Evolutionary conservation across 2,888 invertebrate genomes (phyloP), one percentile per base, ranked within the genome.

Genomic region (Eupithecia tripunctaria): DNA sequence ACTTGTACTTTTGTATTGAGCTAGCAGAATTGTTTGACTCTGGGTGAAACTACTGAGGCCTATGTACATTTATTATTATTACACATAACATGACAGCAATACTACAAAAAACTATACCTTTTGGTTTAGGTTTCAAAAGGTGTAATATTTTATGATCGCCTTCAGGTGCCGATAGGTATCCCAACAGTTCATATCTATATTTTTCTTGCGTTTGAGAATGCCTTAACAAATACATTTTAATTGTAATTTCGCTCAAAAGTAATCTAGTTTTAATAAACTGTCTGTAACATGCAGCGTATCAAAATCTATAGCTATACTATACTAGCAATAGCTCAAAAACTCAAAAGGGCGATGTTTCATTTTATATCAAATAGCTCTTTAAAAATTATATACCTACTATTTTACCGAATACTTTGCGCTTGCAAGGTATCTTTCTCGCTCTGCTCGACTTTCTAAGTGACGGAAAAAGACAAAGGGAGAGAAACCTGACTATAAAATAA

Each of bases 201-300:
- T 1, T 12, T 32, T 62, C 15, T 62, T n/a, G n/a, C 73, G 80
- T 79, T 82, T 78, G 81, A 79, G 76, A 81, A 82, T 81, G 78
- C 62, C 67, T 5, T 59, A 29, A 29, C 15, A 29, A 36, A 60
- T 74, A 77, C 70, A 73, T 41, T 72, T 79, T 76, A 81, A 73
- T 75, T 76, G 76, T 64, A 72, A 78, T 76, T 77, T 77, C 75
- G 79, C 79, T 81, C 80, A 81, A 81, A 79, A n/a, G 29, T 76
- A 77, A 29, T 73, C 1, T 76, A 72, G 75, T 10, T 51, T 51
- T 73, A 29, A 41, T 21, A 56, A 36, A 73, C 73, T 74, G n/a
- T 8, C 47, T 51, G 43, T 68, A 68, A 62, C 27, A 51, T 2
- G n/a, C 21, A 51, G 25, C 21, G 25, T 56, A 12, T 1, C 3